A percentile compares a stretch with the other conserved stretches of the same genome.
These are phyloP conservation scores for Eurytemora carolleeae DNA, from an alignment of 1,140 invertebrate species.

Conservation along the genomic window DNA sequence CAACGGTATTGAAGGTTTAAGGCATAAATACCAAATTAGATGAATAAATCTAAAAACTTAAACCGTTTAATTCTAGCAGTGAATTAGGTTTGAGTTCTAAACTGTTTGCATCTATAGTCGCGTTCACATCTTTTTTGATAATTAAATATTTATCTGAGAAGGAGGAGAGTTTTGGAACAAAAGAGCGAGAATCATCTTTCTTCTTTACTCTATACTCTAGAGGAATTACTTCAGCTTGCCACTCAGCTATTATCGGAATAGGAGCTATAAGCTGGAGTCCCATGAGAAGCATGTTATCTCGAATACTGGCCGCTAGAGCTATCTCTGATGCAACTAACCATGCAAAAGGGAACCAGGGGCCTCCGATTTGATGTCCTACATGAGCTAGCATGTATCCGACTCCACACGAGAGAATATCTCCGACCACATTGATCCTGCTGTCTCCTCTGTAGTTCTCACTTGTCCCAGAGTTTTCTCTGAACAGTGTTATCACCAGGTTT, in stretches of 20 bases:
- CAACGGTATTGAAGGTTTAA: too few relatives aligned
- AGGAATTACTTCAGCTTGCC: background rate
- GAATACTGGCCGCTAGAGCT: background rate
- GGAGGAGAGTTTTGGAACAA: too few relatives aligned
- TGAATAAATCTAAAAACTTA: too few relatives aligned
- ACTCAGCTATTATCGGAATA: background rate
- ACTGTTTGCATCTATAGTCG: too few relatives aligned
- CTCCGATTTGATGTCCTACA: background rate
- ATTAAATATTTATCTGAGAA: too few relatives aligned
- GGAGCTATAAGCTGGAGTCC: background rate
- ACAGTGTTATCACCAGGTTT: background rate
- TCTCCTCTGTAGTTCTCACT: conserved; percentile 4
- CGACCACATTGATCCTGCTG: conserved; percentile 9
- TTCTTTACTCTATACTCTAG: background rate
- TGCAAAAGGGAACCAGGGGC: background rate
- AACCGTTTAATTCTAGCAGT: too few relatives aligned
- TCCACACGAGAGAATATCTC: background rate
- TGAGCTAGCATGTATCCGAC: conserved; percentile 2
- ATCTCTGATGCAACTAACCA: background rate
- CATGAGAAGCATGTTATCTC: background rate
- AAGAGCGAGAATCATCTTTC: too few relatives aligned
- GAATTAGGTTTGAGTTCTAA: too few relatives aligned
- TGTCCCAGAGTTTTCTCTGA: background rate
- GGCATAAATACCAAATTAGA: too few relatives aligned
- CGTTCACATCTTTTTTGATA: too few relatives aligned